Evolutionary conservation across 2,113 vertebrate genomes (phyloP).

Genomic region (Indicator maculatus): DNA sequence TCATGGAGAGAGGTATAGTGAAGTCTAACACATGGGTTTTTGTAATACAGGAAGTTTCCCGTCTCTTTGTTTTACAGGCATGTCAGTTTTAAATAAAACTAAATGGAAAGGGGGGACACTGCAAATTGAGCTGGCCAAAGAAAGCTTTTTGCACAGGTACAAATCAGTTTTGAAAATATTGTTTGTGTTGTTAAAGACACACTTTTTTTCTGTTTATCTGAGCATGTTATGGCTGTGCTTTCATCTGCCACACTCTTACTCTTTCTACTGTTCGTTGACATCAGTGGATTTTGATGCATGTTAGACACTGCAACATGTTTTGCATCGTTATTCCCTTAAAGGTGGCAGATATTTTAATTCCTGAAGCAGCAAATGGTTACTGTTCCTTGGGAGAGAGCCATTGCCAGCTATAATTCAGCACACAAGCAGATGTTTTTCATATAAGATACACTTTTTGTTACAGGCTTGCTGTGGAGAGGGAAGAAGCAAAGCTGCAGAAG

Average conservation of each 20-base stretch:
- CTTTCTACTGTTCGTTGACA: not conserved
- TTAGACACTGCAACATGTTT: not conserved
- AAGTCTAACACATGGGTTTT: not conserved
- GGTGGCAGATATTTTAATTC: not conserved
- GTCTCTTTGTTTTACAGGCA: constrained; percentile 75
- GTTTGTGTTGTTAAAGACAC: not conserved
- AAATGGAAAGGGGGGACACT: constrained; percentile 95
- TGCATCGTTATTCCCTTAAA: not conserved
- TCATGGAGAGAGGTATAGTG: not conserved
- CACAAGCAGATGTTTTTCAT: not conserved
- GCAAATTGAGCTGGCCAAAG: constrained; percentile 91
- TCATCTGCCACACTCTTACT: fast-evolving
- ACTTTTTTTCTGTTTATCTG: not conserved
- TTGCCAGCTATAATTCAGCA: not conserved
- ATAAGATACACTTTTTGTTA: not conserved
- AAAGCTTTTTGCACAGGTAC: constrained; percentile 93
- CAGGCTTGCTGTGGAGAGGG: constrained; percentile 86
- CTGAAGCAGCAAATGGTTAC: not conserved
- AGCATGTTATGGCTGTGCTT: not conserved
- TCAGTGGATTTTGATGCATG: not conserved
- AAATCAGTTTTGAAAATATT: not conserved
- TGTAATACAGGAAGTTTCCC: not conserved
- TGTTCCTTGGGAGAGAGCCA: not conserved
- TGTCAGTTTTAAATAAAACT: constrained; percentile 89
- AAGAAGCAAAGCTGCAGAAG: constrained; percentile 71